These are phyloP conservation scores for Meloe dianella DNA, from an alignment of 2,888 invertebrate genomes.

Conservation along the genomic window DNA sequence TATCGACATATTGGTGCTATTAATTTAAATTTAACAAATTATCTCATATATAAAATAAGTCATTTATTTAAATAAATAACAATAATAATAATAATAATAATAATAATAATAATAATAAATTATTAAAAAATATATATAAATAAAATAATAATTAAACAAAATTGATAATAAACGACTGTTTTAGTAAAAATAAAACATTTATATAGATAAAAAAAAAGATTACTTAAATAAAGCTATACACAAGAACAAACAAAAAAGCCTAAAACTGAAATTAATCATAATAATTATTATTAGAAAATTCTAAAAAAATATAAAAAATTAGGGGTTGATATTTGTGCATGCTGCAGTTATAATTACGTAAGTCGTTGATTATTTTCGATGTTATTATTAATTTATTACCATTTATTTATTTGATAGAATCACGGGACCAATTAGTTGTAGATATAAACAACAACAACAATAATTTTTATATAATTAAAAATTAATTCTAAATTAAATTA, in stretches of 20 bases:
- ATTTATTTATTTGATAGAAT: too few species aligned
- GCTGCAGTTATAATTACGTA: slow-evolving; percentile 29
- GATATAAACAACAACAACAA: background rate
- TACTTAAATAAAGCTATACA: slow-evolving; percentile 3
- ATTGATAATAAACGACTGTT: slow-evolving; percentile 17
- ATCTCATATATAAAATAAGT: too few species aligned
- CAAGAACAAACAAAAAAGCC: too few species aligned
- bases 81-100: too few species aligned
- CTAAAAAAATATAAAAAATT: slow-evolving; percentile 11
- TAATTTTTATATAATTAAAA: background rate
- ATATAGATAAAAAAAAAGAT: slow-evolving; percentile 12
- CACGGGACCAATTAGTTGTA: slow-evolving; percentile 32
- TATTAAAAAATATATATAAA: slow-evolving; percentile 20
- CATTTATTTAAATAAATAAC: too few species aligned
- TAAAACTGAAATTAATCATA: slow-evolving; percentile 19
- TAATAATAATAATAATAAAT: too few species aligned
- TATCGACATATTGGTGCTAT: slow-evolving; percentile 52
- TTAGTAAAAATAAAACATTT: slow-evolving; percentile 4
- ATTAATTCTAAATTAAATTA: slow-evolving; percentile 34
- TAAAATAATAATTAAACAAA: slow-evolving; percentile 26
- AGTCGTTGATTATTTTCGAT: slow-evolving; percentile 32
- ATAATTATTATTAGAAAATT: background rate
- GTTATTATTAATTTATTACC: slow-evolving; percentile 23
- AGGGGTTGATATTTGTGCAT: slow-evolving; percentile 20
- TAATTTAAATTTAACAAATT: slow-evolving; percentile 38